phyloP scores from a whole-genome alignment of 1,140 invertebrate genomes.

The Zaprionus ornatus region DNA sequence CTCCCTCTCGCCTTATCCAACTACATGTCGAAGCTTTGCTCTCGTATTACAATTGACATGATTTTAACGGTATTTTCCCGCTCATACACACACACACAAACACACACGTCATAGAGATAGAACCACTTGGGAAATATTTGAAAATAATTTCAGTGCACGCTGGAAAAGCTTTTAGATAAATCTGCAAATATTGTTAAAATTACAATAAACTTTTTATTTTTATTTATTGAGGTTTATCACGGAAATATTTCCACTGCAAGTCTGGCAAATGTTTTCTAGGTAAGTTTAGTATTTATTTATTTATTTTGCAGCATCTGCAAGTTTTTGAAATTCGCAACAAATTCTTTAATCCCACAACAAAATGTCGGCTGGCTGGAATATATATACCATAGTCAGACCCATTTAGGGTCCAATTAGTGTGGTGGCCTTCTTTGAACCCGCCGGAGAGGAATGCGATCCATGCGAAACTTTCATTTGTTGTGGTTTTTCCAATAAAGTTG shows the following conservation, averaged over 20 bases:
- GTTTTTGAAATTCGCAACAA: neutral
- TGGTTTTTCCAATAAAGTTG: constrained; percentile 11
- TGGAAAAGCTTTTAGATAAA: neutral
- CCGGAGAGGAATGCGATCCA: neutral
- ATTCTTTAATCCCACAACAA: neutral
- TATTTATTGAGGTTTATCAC: neutral
- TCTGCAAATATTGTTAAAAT: neutral
- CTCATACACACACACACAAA: neutral
- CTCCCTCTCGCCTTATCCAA: constrained; percentile 47
- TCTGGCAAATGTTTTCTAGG: neutral
- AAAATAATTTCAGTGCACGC: neutral
- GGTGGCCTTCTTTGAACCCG: neutral
- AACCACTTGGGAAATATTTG: neutral
- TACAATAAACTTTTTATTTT: neutral
- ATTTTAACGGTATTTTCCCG: constrained; percentile 58
- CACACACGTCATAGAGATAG: neutral
- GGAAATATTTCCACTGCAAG: neutral
- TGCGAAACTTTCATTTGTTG: constrained; percentile 28
- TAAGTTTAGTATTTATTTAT: no score
- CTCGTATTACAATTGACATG: constrained; percentile 64
- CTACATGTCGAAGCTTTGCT: constrained; percentile 47
- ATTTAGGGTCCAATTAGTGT: neutral
- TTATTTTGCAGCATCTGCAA: no score
- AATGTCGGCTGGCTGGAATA: neutral
- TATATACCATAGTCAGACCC: neutral